These are phyloP conservation scores for Molothrus ater DNA, from an alignment of 2,797 vertebrate genomes.

Conservation along the genomic window DNA sequence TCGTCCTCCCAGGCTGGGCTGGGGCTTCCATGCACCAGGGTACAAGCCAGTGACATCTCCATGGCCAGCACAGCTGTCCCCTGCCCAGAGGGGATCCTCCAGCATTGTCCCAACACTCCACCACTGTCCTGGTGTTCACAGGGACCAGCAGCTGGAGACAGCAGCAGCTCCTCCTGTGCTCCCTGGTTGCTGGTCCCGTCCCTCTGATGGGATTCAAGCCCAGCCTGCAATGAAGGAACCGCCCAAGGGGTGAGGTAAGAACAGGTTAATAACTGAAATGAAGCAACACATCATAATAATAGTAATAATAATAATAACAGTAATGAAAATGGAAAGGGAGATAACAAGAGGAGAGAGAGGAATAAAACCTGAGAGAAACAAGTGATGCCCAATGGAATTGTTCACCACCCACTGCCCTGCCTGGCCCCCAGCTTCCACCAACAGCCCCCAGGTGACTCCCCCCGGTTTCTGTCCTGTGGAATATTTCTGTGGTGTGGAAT, in stretches of 20 bases:
- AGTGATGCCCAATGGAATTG: background rate
- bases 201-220: background rate
- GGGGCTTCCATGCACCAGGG: background rate
- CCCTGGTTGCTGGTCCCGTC: background rate
- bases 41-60: background rate
- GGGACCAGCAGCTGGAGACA: background rate
- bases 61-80: background rate
- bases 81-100: background rate
- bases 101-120: background rate
- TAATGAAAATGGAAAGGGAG: background rate
- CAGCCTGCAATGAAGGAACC: background rate
- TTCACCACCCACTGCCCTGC: background rate
- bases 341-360: background rate
- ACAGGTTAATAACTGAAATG: background rate
- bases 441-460: background rate
- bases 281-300: background rate
- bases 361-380: background rate
- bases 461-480: background rate
- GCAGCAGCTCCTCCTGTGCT: accelerated
- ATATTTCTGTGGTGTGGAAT: background rate
- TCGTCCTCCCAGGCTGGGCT: background rate
- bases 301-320: background rate
- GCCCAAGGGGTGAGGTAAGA: too few species aligned
- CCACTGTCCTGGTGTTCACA: background rate
- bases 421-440: background rate